A percentile compares a stretch with the other conserved stretches of the same genome.
phyloP scores from a whole-genome alignment of 2,797 vertebrate species.

The Cheirogaleus major region DNA sequence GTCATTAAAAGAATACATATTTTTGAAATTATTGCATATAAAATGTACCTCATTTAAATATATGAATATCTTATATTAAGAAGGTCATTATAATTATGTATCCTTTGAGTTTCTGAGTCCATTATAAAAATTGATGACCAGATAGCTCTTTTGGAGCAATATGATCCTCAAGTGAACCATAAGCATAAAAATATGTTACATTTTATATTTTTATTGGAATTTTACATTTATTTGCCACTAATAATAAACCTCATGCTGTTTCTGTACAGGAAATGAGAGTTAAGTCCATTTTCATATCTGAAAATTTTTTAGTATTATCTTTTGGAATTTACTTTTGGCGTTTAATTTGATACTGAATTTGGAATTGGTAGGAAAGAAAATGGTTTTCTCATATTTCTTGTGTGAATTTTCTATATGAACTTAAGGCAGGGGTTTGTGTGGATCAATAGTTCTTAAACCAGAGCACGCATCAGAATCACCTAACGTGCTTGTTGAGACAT shows the following conservation, averaged over 20 bases:
- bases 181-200: conserved; percentile 60
- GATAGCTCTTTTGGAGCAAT: conserved; percentile 47
- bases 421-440: background rate
- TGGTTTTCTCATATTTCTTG: background rate
- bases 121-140: conserved; percentile 72
- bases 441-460: background rate
- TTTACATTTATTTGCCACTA: conserved; percentile 65
- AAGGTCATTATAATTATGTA: conserved; percentile 65
- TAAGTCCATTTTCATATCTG: conserved; percentile 34
- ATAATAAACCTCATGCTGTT: conserved; percentile 63
- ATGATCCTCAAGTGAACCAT: conserved; percentile 62
- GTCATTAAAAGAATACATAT: conserved; percentile 61
- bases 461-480: background rate
- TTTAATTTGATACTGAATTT: conserved; percentile 38
- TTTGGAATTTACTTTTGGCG: conserved; percentile 7
- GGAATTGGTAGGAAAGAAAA: background rate
- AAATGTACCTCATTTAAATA: conserved; percentile 69
- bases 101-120: conserved; percentile 67
- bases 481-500: background rate
- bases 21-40: conserved; percentile 62
- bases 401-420: background rate
- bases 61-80: conserved; percentile 62
- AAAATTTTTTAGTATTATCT: conserved; percentile 49
- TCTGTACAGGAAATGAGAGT: conserved; percentile 66
- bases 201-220: conserved; percentile 69